These are phyloP conservation scores for Leptopilina boulardi DNA, from an alignment of 1,140 invertebrate genomes.

Conservation along the genomic window DNA sequence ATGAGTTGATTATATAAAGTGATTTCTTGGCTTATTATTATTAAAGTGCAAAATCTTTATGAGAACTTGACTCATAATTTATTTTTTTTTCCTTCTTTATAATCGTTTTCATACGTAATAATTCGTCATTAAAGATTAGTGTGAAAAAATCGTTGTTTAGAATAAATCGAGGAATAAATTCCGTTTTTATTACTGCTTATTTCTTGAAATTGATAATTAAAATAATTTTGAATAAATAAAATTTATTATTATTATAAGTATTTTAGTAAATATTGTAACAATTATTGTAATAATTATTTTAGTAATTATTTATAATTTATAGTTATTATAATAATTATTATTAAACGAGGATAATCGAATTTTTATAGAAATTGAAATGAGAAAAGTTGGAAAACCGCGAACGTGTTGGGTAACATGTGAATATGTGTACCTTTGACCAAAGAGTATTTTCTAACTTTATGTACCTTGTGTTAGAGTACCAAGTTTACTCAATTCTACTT, in stretches of 20 bases:
- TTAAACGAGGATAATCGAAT: background rate
- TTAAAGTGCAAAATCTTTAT: slow-evolving; percentile 15
- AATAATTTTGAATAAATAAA: too few species aligned
- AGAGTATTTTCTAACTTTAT: slow-evolving; percentile 22
- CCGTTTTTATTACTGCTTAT: too few species aligned
- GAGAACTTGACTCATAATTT: background rate
- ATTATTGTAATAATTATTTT: background rate
- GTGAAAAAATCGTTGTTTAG: too few species aligned
- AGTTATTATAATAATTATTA: background rate
- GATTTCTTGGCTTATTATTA: background rate
- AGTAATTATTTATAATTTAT: background rate
- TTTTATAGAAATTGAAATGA: background rate
- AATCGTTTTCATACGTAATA: background rate
- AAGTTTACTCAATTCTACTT: slow-evolving; percentile 21
- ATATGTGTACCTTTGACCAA: slow-evolving; percentile 7
- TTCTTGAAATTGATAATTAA: too few species aligned
- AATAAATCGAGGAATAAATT: too few species aligned
- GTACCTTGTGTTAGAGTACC: slow-evolving; percentile 25
- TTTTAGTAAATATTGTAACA: too few species aligned
- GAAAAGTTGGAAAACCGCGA: slow-evolving; percentile 15
- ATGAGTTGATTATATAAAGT: slow-evolving; percentile 19
- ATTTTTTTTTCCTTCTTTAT: background rate
- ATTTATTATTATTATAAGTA: too few species aligned
- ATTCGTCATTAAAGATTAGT: too few species aligned
- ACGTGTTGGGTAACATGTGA: slow-evolving; percentile 1